phyloP scores from a whole-genome alignment of 2,797 vertebrate genomes.

The Myotis daubentonii region DNA sequence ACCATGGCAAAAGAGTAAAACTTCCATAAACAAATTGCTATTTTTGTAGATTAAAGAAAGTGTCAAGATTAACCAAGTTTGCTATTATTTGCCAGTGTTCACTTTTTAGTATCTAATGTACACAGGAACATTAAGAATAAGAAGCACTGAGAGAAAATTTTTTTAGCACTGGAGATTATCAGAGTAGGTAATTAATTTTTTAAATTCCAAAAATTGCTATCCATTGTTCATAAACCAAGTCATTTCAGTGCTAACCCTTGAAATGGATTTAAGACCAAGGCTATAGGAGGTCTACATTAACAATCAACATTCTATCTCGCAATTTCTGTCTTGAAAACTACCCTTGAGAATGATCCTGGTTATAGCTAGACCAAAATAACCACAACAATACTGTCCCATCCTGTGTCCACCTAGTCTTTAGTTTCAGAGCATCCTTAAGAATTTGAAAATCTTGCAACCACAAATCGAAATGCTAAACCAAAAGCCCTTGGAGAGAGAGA shows the following conservation, averaged over 20 bases:
- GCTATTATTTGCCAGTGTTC: not conserved
- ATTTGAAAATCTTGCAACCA: not conserved
- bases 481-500: not conserved
- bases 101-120: not conserved
- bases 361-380: not conserved
- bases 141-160: not conserved
- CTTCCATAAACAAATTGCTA: not conserved
- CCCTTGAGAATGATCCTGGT: not conserved
- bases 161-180: not conserved
- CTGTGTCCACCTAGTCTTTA: not conserved
- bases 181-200: not conserved
- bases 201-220: not conserved
- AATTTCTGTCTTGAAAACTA: not conserved
- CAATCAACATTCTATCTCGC: conserved; percentile 10
- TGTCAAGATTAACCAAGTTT: not conserved
- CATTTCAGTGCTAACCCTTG: not conserved
- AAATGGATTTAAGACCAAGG: not conserved
- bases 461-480: conserved; percentile 20
- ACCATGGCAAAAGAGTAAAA: not conserved
- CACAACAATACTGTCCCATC: not conserved
- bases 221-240: not conserved
- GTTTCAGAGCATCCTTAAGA: conserved; percentile 11
- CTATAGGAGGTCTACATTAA: not conserved
- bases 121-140: not conserved
- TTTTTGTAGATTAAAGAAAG: not conserved